Percentiles rank a stretch among this genome's conserved stretches.
phyloP scores from a whole-genome alignment of 2,797 vertebrate genomes.

The Acanthurus lineatus region DNA sequence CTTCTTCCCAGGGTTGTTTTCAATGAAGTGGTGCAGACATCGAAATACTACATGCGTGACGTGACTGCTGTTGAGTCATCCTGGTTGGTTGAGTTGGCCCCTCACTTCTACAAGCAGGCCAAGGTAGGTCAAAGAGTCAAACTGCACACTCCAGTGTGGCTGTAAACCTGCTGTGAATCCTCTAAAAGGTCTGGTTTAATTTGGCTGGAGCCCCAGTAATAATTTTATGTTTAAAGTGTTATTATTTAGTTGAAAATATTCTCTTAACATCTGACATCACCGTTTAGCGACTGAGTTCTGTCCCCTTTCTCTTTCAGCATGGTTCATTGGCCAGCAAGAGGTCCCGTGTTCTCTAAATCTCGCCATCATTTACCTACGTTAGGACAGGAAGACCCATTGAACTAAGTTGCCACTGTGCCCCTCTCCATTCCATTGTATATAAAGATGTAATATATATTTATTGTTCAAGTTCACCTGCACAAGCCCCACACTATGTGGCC shows the following conservation, averaged over 20 bases:
- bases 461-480: conserved; percentile 68
- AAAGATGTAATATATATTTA: conserved; percentile 80
- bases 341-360: conserved; percentile 89
- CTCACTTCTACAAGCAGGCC: conserved; percentile 98
- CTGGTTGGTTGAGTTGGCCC: conserved; percentile 96
- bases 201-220: background rate
- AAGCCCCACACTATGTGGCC: conserved; percentile 55
- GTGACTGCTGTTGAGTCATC: conserved; percentile 96
- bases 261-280: background rate
- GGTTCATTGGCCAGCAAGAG: conserved; percentile 95
- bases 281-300: background rate
- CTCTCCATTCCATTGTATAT: conserved; percentile 76
- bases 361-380: conserved; percentile 35
- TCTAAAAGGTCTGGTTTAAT: background rate
- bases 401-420: conserved; percentile 71
- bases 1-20: conserved; percentile 92
- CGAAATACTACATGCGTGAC: conserved; percentile 98
- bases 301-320: conserved; percentile 84
- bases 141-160: too few relatives aligned
- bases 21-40: conserved; percentile 96
- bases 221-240: background rate
- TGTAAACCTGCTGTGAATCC: background rate
- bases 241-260: background rate
- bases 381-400: conserved; percentile 38
- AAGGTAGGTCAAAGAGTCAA: conserved; percentile 85